A percentile compares a stretch with the other conserved stretches of the same genome.
Conservation (phyloP, 2,113 vertebrate species). For the Bagarius yarrelli region DNA sequence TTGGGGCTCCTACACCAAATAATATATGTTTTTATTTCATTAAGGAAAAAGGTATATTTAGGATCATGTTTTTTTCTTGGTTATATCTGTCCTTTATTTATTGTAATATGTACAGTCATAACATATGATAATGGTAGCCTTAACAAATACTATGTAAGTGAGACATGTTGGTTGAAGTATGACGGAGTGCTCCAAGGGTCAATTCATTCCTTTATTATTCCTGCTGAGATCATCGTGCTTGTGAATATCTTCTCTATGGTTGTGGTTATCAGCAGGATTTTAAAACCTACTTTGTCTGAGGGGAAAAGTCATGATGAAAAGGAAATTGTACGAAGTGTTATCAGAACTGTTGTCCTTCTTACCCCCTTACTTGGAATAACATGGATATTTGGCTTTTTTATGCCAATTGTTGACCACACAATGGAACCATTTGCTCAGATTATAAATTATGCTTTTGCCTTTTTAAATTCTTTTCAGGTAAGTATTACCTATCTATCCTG, state of each 20-base stretch:
- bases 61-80: slow-evolving; percentile 74
- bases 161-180: slow-evolving; percentile 82
- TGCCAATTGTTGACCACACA: slow-evolving; percentile 56
- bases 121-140: slow-evolving; percentile 51
- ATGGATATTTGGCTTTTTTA: slow-evolving; percentile 69
- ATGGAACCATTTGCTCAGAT: accelerated
- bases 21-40: slow-evolving; percentile 78
- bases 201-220: slow-evolving; percentile 77
- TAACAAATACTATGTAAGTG: slow-evolving; percentile 61
- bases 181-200: slow-evolving; percentile 64
- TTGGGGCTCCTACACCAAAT: slow-evolving; percentile 85
- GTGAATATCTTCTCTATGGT: slow-evolving; percentile 77
- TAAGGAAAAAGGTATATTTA: slow-evolving; percentile 79
- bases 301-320: slow-evolving; percentile 52
- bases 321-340: slow-evolving; percentile 56
- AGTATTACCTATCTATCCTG: not conserved
- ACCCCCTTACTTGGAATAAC: slow-evolving; percentile 73
- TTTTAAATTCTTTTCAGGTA: slow-evolving; percentile 75
- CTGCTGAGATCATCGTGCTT: slow-evolving; percentile 76
- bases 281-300: slow-evolving; percentile 62
- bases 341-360: slow-evolving; percentile 69
- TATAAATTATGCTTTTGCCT: slow-evolving; percentile 64
- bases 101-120: slow-evolving; percentile 73
- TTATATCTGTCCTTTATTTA: slow-evolving; percentile 79
- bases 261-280: slow-evolving; percentile 84